Conservation (phyloP, 53 echinoderm and acorn worm species). For the Luidia sarsii region DNA sequence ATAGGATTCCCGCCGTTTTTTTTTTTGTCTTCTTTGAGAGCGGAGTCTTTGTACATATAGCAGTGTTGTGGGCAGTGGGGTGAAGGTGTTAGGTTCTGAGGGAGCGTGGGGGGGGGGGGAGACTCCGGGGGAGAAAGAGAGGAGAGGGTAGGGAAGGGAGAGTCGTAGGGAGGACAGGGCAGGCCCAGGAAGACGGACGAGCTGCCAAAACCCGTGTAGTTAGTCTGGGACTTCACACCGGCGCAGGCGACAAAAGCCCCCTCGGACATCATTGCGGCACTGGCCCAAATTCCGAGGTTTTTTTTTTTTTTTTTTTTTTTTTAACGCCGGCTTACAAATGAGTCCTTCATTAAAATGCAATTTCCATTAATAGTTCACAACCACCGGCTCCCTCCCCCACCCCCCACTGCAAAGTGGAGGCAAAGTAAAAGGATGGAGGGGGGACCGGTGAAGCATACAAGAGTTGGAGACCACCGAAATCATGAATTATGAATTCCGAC, state of each 20-base stretch:
- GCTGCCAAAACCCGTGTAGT: slow-evolving; percentile 55
- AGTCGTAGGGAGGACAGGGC: too few relatives aligned
- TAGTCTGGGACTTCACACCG: slow-evolving; percentile 42
- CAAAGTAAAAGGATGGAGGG: not conserved
- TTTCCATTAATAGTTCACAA: slow-evolving; percentile 62
- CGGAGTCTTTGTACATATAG: too few relatives aligned
- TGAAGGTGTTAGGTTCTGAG: too few relatives aligned
- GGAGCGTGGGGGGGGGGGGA: too few relatives aligned
- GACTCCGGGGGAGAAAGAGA: too few relatives aligned
- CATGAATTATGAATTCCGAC: slow-evolving; percentile 35
- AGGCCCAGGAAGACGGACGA: slow-evolving; percentile 53
- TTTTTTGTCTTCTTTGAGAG: too few relatives aligned
- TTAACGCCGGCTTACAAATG: slow-evolving; percentile 48
- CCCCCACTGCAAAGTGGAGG: not conserved
- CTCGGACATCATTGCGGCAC: slow-evolving; percentile 41
- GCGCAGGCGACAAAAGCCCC: slow-evolving; percentile 48
- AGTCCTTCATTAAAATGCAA: slow-evolving; percentile 55
- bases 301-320: slow-evolving; percentile 28
- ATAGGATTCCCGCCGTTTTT: too few relatives aligned
- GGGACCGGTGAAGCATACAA: not conserved
- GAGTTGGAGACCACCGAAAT: too few relatives aligned
- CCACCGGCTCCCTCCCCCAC: too few relatives aligned
- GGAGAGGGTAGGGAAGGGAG: too few relatives aligned
- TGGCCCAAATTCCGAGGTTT: too few relatives aligned
- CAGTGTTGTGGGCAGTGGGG: too few relatives aligned